A percentile compares a stretch with the other conserved stretches of the same genome.
Evolutionary conservation across 2,113 vertebrate species (phyloP).

Genomic region (Diphyllodes magnificus): DNA sequence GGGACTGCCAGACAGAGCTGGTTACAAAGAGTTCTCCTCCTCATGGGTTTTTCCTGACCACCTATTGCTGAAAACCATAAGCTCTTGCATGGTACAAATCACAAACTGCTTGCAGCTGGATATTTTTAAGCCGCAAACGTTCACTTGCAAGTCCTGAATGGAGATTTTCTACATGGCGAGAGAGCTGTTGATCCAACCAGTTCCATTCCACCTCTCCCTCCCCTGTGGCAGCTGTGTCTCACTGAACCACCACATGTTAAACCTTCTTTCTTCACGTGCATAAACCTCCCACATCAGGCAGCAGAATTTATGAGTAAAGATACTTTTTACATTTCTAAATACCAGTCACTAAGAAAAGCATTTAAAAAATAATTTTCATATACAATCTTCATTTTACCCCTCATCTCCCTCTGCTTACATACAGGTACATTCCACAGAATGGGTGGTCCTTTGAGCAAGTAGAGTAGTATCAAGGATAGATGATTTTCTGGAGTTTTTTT

Average conservation of each 20-base stretch:
- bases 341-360: neutral
- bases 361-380: rapidly evolving
- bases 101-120: neutral
- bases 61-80: neutral
- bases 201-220: neutral
- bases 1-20: neutral
- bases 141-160: neutral
- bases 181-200: neutral
- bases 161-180: neutral
- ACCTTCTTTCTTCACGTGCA: rapidly evolving
- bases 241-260: rapidly evolving
- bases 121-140: neutral
- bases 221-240: neutral
- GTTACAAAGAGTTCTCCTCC: neutral
- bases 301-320: neutral
- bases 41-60: neutral
- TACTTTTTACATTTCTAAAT: neutral
- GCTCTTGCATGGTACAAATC: neutral
- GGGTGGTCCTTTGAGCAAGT: neutral
- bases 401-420: neutral
- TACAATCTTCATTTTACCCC: neutral
- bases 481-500: neutral
- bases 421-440: rapidly evolving
- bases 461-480: neutral
- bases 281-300: neutral